phyloP scores from a whole-genome alignment of 2,797 vertebrate genomes.

The Danio choprae region DNA sequence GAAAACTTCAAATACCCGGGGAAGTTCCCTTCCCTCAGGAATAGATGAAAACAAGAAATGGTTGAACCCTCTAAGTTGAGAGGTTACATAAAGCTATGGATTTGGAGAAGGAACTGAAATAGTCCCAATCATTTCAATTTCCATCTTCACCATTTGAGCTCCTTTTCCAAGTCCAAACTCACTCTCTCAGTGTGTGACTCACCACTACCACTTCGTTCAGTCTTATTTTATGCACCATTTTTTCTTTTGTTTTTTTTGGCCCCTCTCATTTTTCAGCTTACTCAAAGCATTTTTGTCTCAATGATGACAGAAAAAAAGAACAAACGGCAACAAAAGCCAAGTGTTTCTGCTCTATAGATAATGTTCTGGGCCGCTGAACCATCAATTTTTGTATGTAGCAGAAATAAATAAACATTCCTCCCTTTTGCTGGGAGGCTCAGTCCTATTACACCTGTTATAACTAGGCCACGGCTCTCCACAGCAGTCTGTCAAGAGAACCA shows the following conservation, averaged over 20 bases:
- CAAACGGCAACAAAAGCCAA: not conserved
- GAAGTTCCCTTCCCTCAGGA: conserved; percentile 44
- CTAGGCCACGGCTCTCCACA: conserved; percentile 51
- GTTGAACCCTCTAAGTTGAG: conserved; percentile 46
- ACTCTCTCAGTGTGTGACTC: conserved; percentile 39
- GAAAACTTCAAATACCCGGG: conserved; percentile 47
- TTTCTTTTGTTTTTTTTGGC: not conserved
- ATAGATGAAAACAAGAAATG: conserved; percentile 50
- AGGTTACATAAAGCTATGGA: conserved; percentile 46
- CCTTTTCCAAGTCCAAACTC: conserved; percentile 28
- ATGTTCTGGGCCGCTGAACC: conserved; percentile 34
- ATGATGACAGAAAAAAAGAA: conserved; percentile 1
- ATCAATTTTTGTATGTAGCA: conserved; percentile 29
- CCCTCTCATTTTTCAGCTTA: not conserved
- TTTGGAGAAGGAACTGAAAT: conserved; percentile 54
- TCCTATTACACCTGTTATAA: conserved; percentile 55
- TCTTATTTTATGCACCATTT: not conserved
- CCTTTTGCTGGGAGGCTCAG: conserved; percentile 40
- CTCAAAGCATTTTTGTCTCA: not conserved
- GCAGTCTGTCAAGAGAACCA: conserved; percentile 39
- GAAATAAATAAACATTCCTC: conserved; percentile 36
- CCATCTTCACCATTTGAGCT: conserved; percentile 31
- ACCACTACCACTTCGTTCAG: conserved; percentile 33
- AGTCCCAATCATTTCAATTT: conserved; percentile 48
- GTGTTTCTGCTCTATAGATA: conserved; percentile 15